These are phyloP conservation scores for Phthorimaea operculella DNA, from an alignment of 1,140 invertebrate species.

Conservation along the genomic window DNA sequence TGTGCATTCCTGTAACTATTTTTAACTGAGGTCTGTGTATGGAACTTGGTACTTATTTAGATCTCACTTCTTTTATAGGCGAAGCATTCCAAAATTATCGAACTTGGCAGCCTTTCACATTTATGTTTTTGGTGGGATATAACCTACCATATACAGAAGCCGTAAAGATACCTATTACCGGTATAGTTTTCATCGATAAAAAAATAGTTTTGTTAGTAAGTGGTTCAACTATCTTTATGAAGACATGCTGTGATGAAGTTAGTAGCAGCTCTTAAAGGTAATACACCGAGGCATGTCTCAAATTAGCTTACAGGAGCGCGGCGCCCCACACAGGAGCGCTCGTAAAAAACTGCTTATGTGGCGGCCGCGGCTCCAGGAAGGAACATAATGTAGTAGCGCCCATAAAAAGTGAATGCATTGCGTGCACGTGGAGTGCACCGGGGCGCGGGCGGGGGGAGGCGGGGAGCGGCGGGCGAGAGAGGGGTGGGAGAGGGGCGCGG, in stretches of 20 bases:
- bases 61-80: too few species aligned
- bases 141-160: too few species aligned
- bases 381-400: slow-evolving; percentile 61
- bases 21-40: too few species aligned
- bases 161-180: too few species aligned
- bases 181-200: too few species aligned
- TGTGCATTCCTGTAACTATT: too few species aligned
- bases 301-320: slow-evolving; percentile 51
- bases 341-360: slow-evolving; percentile 64
- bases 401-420: slow-evolving; percentile 64
- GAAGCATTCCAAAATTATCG: too few species aligned
- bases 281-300: slow-evolving; percentile 33
- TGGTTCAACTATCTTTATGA: too few species aligned
- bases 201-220: too few species aligned
- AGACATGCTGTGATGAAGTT: background rate
- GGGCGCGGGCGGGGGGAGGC: slow-evolving; percentile 12
- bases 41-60: too few species aligned
- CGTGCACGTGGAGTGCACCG: slow-evolving; percentile 59
- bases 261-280: slow-evolving; percentile 8
- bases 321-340: slow-evolving; percentile 42
- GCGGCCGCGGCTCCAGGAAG: slow-evolving; percentile 52
- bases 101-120: too few species aligned
- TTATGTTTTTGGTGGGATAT: too few species aligned
- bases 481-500: slow-evolving; percentile 23
- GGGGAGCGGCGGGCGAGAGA: slow-evolving; percentile 11